phyloP scores from a whole-genome alignment of 2,113 vertebrate species.

The Anseranas semipalmata region DNA sequence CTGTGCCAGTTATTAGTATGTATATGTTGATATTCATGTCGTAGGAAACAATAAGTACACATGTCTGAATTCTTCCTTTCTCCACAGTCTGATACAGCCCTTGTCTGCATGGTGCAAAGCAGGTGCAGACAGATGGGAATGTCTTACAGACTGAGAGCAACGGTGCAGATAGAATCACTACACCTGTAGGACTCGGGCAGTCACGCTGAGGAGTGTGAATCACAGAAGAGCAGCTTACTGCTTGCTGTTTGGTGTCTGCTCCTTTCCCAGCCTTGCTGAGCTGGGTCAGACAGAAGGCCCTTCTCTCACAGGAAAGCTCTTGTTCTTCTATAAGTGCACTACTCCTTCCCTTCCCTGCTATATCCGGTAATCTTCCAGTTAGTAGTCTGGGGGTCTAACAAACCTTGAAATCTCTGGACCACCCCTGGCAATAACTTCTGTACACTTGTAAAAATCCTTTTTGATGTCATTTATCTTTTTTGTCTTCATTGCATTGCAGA shows the following conservation, averaged over 20 bases:
- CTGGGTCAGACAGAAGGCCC: not conserved
- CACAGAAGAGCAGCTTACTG: not conserved
- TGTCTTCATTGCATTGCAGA: fast-evolving
- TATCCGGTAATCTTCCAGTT: not conserved
- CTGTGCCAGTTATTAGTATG: fast-evolving
- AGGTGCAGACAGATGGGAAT: not conserved
- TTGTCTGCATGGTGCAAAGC: not conserved
- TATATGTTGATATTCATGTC: not conserved
- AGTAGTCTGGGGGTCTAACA: not conserved
- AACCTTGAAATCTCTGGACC: not conserved
- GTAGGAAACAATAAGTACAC: not conserved
- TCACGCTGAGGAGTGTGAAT: not conserved
- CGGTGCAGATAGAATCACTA: not conserved
- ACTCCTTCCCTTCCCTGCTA: not conserved
- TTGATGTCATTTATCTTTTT: not conserved
- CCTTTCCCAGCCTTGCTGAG: fast-evolving
- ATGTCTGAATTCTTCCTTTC: not conserved
- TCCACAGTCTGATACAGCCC: not conserved
- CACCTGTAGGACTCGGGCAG: not conserved
- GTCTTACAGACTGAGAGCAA: fast-evolving
- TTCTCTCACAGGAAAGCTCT: not conserved
- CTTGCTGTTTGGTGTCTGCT: not conserved
- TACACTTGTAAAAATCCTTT: not conserved
- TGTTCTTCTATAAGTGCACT: not conserved
- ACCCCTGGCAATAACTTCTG: not conserved